Evolutionary conservation across 2,888 invertebrate species (phyloP), one percentile per base, ranked within the genome.

Genomic region (Machimus rusticus): DNA sequence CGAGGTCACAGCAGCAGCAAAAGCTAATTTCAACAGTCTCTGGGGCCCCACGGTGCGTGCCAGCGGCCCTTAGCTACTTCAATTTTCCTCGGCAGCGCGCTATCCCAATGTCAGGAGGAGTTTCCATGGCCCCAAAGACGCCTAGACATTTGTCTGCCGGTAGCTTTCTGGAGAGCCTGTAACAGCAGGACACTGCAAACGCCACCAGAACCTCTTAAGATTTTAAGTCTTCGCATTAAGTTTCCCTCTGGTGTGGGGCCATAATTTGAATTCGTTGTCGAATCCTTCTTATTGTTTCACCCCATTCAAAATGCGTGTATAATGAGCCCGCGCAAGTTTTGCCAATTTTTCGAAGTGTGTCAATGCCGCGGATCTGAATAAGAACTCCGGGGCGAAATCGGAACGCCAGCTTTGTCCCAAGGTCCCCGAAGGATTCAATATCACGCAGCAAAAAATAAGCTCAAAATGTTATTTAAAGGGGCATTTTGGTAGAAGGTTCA

Each of bases 211-310:
- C 23, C 51, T 23, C 51, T 51, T 46, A 79, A 79, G 31, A 37
- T 51, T 78, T 39, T 51, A 79, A 79, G 79, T 78, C 23, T 46
- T 43, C 78, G 78, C 78, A 78, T 78, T 78, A 78, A 78, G 19
- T 78, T 77, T 77, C 9, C 8, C 9, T 19, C 3, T 34, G 39
- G 39, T 23, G 43, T 39, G 37, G 16, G 79, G 51, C 51, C 51
- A 79, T 46, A 39, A n/a, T 19, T 79, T 14, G 39, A 79, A 23
- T 31, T 28, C 51, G 23, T 6, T 9, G 6, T 16, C 16, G 31
- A 16, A 31, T 5, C 79, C 31, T 77, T 77, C 77, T 78, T 43
- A 51, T 28, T 79, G 46, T 28, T 79, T 51, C 78, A 66, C 23
- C 66, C 66, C 23, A 37, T 37, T 23, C 16, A 51, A 79, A 79